A percentile compares a stretch with the other conserved stretches of the same genome.
Evolutionary conservation across 1,140 invertebrate genomes (phyloP).

Genomic region (Caenorhabditis remanei): DNA sequence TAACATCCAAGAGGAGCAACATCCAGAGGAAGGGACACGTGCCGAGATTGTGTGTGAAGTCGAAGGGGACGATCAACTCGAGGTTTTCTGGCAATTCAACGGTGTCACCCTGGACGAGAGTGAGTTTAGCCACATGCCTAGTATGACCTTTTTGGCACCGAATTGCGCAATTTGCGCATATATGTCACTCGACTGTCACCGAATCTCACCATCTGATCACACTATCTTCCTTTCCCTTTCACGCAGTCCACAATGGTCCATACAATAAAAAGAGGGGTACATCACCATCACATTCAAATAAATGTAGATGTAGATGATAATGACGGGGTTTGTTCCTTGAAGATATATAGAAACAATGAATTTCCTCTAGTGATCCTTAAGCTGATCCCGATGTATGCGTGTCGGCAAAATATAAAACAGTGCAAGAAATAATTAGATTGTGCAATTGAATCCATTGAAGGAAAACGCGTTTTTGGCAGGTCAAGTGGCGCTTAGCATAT

Average conservation of each 20-base stretch:
- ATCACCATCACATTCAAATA: slow-evolving; percentile 21
- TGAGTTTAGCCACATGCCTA: slow-evolving; percentile 53
- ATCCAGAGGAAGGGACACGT: slow-evolving; percentile 66
- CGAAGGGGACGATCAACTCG: slow-evolving; percentile 59
- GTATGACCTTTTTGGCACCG: slow-evolving; percentile 23
- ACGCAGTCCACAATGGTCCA: background rate
- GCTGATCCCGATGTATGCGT: background rate
- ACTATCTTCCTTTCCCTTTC: background rate
- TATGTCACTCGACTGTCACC: slow-evolving; percentile 44
- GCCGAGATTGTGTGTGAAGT: slow-evolving; percentile 67
- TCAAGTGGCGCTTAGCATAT: slow-evolving; percentile 40
- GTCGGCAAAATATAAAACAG: background rate
- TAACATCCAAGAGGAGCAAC: slow-evolving; percentile 59
- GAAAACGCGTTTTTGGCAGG: slow-evolving; percentile 28
- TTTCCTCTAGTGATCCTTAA: slow-evolving; percentile 35
- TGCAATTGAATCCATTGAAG: slow-evolving; percentile 1
- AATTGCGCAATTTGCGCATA: slow-evolving; percentile 50
- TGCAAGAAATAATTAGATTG: slow-evolving; percentile 42
- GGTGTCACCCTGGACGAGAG: slow-evolving; percentile 66
- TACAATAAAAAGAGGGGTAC: background rate
- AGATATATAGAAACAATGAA: background rate
- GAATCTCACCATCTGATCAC: slow-evolving; percentile 23
- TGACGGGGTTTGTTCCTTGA: slow-evolving; percentile 1
- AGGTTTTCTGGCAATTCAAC: slow-evolving; percentile 69
- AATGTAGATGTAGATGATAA: background rate